Evolutionary conservation across 2,113 vertebrate species (phyloP), one percentile per base, ranked within the genome.

Genomic region (Perccottus glenii): DNA sequence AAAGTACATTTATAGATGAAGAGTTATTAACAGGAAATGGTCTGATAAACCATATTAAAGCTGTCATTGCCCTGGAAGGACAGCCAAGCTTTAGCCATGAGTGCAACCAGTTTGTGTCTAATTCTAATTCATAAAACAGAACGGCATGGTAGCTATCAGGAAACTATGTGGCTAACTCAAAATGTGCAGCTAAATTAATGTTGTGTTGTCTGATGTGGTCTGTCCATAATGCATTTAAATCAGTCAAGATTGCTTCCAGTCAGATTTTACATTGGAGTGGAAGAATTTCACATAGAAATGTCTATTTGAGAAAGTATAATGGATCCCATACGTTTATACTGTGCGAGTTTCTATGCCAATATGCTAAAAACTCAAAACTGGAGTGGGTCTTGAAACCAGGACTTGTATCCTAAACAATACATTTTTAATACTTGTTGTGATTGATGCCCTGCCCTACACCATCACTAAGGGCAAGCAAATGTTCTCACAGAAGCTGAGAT

Each of bases 171-270:
- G 77, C 64, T 63, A 51, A 74, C 75, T 80, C 62, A 56, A 67
- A 76, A 75, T 60, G 59, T 59, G 65, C 32, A 66, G 43, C 58
- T 67, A 73, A 81, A 88, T 81, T 73, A 63, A 84, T 67, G 59
- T 11, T 57, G 84, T 77, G 84, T 77, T 60, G 49, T 85, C 70
- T 83, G 77, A 84, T 85, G 81, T 79, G 85, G 83, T 76, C 71
- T 73, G 66, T 48, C 55, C 49, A 70, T 67, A 67, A 45, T 64
- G 50, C 60, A 67, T 75, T 44, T 32, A 72, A 86, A 88, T 83
- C 76, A 80, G 73, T 60, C 47, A 64, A 70, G 55, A 89, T 85
- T 82, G 85, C 73, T 85, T 78, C 85, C 84, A 87, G 83, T 56
- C 77, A 82, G 60, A 82, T 77, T 71, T 60, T 52, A 64, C 61